phyloP scores from a whole-genome alignment of 2,888 invertebrate species.

The Acronicta aceris region DNA sequence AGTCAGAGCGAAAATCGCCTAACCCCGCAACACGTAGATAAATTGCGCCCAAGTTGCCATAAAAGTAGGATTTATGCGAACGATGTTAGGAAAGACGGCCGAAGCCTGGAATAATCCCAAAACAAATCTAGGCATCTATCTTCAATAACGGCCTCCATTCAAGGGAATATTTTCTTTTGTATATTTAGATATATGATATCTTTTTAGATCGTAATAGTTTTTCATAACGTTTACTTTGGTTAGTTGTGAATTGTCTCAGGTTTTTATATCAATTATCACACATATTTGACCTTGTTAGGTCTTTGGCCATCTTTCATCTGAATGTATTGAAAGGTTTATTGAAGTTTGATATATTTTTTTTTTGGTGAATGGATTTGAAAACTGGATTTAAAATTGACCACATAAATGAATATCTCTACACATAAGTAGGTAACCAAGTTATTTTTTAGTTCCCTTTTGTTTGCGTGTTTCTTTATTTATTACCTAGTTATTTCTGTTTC shows the following conservation, averaged over 20 bases:
- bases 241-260: neutral
- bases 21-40: conserved; percentile 20
- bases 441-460: no score
- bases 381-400: neutral
- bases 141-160: conserved; percentile 19
- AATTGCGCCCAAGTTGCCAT: conserved; percentile 18
- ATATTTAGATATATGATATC: conserved; percentile 24
- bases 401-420: no score
- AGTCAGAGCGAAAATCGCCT: conserved; percentile 8
- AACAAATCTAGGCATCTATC: conserved; percentile 27
- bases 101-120: conserved; percentile 12
- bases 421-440: no score
- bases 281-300: conserved; percentile 1
- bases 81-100: conserved; percentile 13
- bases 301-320: conserved; percentile 2
- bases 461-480: no score
- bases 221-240: conserved; percentile 14
- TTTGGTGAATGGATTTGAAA: no score
- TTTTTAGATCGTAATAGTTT: conserved; percentile 4
- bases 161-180: conserved; percentile 27
- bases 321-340: neutral
- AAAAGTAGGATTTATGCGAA: conserved; percentile 25
- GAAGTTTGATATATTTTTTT: no score
- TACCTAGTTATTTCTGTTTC: no score
- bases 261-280: conserved; percentile 14